These are phyloP conservation scores for Phoebastria nigripes DNA, from an alignment of 2,797 vertebrate species.

Conservation along the genomic window DNA sequence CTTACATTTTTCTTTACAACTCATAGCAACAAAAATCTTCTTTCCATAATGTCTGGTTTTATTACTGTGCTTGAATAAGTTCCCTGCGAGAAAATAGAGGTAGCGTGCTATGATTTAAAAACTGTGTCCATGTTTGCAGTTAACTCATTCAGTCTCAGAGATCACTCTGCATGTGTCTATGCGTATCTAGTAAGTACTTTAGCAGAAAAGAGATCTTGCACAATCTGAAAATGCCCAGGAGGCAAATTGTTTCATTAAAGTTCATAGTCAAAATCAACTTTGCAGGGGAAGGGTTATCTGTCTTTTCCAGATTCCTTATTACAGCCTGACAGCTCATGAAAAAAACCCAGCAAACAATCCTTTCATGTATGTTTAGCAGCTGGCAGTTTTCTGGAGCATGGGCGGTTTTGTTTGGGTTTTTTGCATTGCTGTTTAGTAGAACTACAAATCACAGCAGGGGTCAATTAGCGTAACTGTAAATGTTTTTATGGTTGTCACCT, in stretches of 20 bases:
- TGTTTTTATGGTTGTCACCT: background rate
- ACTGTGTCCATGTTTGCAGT: background rate
- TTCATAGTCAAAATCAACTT: conserved; percentile 57
- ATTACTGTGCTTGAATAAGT: background rate
- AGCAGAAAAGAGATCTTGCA: background rate
- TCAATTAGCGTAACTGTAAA: conserved; percentile 33
- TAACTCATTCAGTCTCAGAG: conserved; percentile 44
- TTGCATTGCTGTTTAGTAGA: background rate
- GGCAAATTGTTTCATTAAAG: conserved; percentile 44
- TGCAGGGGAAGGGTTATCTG: conserved; percentile 24
- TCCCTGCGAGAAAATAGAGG: background rate
- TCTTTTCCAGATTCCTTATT: conserved; percentile 31
- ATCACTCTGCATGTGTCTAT: background rate
- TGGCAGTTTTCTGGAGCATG: background rate
- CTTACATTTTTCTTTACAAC: conserved; percentile 5
- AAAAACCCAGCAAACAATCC: background rate
- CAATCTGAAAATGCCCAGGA: conserved; percentile 39
- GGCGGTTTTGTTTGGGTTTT: background rate
- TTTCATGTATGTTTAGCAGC: background rate
- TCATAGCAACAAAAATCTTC: background rate
- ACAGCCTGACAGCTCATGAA: background rate
- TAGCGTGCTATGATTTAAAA: conserved; percentile 9
- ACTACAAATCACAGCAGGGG: conserved; percentile 15
- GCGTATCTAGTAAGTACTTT: background rate
- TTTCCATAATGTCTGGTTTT: background rate